Percentiles rank a stretch among this genome's conserved stretches.
phyloP scores from a whole-genome alignment of 1,140 invertebrate species.

The Cephus cinctus region DNA sequence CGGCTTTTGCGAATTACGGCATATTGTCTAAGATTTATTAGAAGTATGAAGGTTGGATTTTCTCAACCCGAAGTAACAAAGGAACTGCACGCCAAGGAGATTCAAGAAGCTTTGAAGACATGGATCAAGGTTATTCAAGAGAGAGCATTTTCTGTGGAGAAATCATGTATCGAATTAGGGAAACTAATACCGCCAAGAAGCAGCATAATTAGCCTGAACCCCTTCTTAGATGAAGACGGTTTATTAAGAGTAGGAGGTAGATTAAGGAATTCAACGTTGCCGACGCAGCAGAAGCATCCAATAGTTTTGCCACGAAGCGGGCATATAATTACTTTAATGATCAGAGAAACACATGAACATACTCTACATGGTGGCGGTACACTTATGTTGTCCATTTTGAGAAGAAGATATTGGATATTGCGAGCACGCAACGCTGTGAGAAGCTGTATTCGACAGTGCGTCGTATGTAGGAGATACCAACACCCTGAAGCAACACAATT shows the following conservation, averaged over 20 bases:
- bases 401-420: constrained; percentile 21
- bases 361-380: constrained; percentile 39
- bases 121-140: constrained; percentile 23
- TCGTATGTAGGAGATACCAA: constrained; percentile 6
- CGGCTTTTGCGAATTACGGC: constrained; percentile 7
- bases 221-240: constrained; percentile 37
- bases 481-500: constrained; percentile 13
- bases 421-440: constrained; percentile 14
- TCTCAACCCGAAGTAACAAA: too few relatives aligned
- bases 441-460: constrained; percentile 14
- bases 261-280: constrained; percentile 28
- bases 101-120: constrained; percentile 2
- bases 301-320: constrained; percentile 32
- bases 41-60: too few relatives aligned
- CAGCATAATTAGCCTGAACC: constrained; percentile 18
- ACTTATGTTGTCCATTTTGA: constrained; percentile 10
- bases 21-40: constrained; percentile 8
- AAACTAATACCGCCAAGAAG: constrained; percentile 7
- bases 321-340: constrained; percentile 20
- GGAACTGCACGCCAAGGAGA: not conserved
- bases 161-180: too few relatives aligned
- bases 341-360: constrained; percentile 27
- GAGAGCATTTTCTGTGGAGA: constrained; percentile 18
- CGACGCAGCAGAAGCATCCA: constrained; percentile 34
- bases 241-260: constrained; percentile 44